Evolutionary conservation across 2,888 invertebrate species (phyloP).

Genomic region (Endotricha flammealis): DNA sequence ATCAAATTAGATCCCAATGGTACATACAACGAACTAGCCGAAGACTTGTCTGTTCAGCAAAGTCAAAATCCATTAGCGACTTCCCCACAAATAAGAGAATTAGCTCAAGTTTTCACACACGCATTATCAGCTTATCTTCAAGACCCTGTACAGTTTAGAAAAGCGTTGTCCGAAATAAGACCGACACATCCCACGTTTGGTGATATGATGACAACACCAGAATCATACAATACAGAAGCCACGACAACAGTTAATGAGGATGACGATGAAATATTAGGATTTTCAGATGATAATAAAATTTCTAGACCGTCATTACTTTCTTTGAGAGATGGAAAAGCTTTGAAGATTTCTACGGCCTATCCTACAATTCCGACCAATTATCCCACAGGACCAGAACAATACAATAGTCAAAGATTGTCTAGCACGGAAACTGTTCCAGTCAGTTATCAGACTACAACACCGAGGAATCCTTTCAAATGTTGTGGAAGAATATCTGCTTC

Average conservation of each 20-base stretch:
- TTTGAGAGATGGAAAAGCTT: conserved; percentile 63
- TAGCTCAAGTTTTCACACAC: conserved; percentile 91
- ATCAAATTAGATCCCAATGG: conserved; percentile 61
- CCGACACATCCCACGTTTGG: conserved; percentile 85
- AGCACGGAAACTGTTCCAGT: conserved; percentile 35
- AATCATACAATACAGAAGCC: conserved; percentile 70
- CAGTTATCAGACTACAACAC: conserved; percentile 41
- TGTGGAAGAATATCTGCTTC: conserved; percentile 68
- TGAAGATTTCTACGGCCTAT: conserved; percentile 46
- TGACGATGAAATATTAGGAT: conserved; percentile 87
- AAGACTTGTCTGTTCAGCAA: conserved; percentile 80
- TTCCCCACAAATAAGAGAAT: conserved; percentile 83
- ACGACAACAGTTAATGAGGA: conserved; percentile 81
- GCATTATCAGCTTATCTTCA: conserved; percentile 89
- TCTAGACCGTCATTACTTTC: conserved; percentile 34
- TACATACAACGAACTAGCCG: conserved; percentile 62
- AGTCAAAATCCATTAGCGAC: conserved; percentile 80
- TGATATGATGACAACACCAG: conserved; percentile 58
- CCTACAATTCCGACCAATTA: conserved; percentile 20
- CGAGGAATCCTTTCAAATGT: conserved; percentile 56
- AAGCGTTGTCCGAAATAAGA: conserved; percentile 85
- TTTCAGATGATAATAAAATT: conserved; percentile 81
- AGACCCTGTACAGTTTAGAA: conserved; percentile 89
- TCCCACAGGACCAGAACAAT: conserved; percentile 29
- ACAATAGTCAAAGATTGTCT: conserved; percentile 33